These are phyloP conservation scores for Rhizoglyphus robini DNA, from an alignment of 1,140 invertebrate species.

Conservation along the genomic window DNA sequence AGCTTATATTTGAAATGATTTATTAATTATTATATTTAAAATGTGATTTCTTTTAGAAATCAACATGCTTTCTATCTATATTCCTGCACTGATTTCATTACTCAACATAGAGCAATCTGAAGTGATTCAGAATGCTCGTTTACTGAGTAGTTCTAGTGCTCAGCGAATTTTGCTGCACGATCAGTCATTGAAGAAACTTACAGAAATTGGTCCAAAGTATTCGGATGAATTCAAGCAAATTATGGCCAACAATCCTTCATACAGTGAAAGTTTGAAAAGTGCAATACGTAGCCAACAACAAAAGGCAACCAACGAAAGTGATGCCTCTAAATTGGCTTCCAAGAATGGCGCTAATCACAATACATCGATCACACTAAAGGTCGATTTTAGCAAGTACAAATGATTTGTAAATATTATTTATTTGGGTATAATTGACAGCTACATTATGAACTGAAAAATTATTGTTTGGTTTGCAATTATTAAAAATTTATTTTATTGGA, in stretches of 20 bases:
- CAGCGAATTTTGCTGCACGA: slow-evolving; percentile 60
- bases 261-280: slow-evolving; percentile 64
- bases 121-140: slow-evolving; percentile 38
- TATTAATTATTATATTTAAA: not conserved
- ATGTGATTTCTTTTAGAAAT: slow-evolving; percentile 47
- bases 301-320: slow-evolving; percentile 34
- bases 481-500: too few species aligned
- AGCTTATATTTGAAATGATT: slow-evolving; percentile 34
- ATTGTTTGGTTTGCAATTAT: too few species aligned
- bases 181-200: slow-evolving; percentile 68
- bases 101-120: slow-evolving; percentile 40
- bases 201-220: slow-evolving; percentile 77
- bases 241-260: slow-evolving; percentile 61
- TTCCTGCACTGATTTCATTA: slow-evolving; percentile 74
- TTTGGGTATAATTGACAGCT: too few species aligned
- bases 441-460: too few species aligned
- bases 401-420: not conserved
- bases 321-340: slow-evolving; percentile 25
- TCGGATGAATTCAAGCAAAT: slow-evolving; percentile 79
- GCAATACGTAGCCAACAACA: slow-evolving; percentile 47
- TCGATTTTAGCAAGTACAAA: slow-evolving; percentile 76
- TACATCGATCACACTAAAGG: slow-evolving; percentile 83
- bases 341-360: slow-evolving; percentile 8
- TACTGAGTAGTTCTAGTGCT: slow-evolving; percentile 46
- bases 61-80: slow-evolving; percentile 67